These are phyloP conservation scores for Bolborhynchus lineola DNA, from an alignment of 2,113 vertebrate species.

Conservation along the genomic window DNA sequence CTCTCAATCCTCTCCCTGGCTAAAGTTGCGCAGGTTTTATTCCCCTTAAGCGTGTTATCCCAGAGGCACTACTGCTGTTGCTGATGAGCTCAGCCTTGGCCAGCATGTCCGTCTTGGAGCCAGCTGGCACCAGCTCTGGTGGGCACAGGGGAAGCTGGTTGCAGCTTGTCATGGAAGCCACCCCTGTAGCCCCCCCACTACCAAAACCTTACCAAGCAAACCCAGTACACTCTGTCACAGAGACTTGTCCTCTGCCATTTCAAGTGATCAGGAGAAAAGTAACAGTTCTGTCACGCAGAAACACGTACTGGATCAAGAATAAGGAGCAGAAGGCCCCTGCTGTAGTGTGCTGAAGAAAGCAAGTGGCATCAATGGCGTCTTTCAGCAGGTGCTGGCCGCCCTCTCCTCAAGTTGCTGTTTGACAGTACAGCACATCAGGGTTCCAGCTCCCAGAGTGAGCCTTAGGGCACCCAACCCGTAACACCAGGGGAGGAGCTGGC, in stretches of 20 bases:
- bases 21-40: not conserved
- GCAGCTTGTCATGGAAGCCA: not conserved
- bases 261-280: not conserved
- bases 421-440: not conserved
- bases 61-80: not conserved
- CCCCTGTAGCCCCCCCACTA: not conserved
- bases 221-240: fast-evolving
- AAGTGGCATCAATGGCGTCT: fast-evolving
- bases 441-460: not conserved
- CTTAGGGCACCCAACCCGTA: not conserved
- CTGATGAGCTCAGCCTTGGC: not conserved
- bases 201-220: not conserved
- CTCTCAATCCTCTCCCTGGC: not conserved
- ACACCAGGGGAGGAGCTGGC: not conserved
- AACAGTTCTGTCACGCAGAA: not conserved
- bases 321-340: not conserved
- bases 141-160: not conserved
- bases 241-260: not conserved
- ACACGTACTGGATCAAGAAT: not conserved
- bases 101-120: not conserved
- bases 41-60: not conserved
- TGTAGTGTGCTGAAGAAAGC: not conserved
- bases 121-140: not conserved
- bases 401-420: not conserved
- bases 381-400: not conserved